phyloP scores from a whole-genome alignment of 2,797 vertebrate species.

The Gallirallus australis region DNA sequence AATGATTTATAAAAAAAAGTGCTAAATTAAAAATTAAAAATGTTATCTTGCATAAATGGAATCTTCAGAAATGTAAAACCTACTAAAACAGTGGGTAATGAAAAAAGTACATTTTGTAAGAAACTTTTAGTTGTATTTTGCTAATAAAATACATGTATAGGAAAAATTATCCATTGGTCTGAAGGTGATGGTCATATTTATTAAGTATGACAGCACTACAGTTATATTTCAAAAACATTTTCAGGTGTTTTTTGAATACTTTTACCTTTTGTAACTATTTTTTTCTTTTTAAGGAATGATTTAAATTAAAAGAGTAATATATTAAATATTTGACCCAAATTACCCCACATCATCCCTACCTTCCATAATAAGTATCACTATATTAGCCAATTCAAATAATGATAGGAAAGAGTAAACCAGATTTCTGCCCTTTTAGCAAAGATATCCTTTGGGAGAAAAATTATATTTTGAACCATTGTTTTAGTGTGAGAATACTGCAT shows the following conservation, averaged over 20 bases:
- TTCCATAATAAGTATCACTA: background rate
- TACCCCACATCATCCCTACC: background rate
- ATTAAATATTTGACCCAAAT: background rate
- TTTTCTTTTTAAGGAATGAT: background rate
- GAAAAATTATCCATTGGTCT: background rate
- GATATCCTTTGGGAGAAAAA: background rate
- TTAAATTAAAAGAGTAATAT: background rate
- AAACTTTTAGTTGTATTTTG: background rate
- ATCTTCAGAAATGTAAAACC: background rate
- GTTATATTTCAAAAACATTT: background rate
- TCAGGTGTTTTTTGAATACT: background rate
- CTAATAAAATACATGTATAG: background rate
- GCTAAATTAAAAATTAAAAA: background rate
- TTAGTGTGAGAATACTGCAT: background rate
- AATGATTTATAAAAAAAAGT: background rate
- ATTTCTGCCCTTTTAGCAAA: background rate
- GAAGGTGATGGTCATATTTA: background rate
- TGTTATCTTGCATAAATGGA: background rate
- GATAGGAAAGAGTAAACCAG: background rate
- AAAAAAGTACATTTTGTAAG: accelerated
- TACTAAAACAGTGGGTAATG: background rate
- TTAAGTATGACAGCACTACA: background rate
- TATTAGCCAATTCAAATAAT: background rate
- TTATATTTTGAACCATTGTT: background rate
- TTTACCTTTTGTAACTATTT: background rate